A percentile compares a stretch with the other conserved stretches of the same genome.
Conservation (phyloP, 1,140 invertebrate genomes). For the Cotesia vestalis region DNA sequence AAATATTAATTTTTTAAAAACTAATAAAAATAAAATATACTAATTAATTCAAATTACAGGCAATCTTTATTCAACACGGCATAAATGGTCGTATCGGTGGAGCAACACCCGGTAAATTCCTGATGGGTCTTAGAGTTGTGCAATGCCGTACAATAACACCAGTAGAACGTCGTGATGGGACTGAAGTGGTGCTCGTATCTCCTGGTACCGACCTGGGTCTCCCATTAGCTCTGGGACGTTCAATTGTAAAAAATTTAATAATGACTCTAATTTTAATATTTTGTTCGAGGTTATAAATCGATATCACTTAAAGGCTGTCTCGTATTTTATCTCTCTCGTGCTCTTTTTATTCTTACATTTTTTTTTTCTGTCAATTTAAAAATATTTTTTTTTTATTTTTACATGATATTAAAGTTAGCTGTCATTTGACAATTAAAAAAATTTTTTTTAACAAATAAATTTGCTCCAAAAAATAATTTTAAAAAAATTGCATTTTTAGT, state of each 20-base stretch:
- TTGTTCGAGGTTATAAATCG: constrained; percentile 62
- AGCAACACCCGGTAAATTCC: constrained; percentile 87
- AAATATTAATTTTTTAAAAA: too few species aligned
- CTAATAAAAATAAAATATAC: background rate
- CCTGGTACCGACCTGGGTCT: constrained; percentile 74
- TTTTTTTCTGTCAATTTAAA: background rate
- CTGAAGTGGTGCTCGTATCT: constrained; percentile 70
- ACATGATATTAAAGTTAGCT: background rate
- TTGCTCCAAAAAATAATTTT: too few species aligned
- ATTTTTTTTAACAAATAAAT: too few species aligned
- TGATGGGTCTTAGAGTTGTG: constrained; percentile 84
- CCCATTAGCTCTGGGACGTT: constrained; percentile 73
- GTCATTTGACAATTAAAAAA: too few species aligned
- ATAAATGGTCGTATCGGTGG: constrained; percentile 73
- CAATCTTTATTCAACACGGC: constrained; percentile 72
- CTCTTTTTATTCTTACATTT: constrained; percentile 13
- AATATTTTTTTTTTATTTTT: background rate
- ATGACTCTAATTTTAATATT: constrained; percentile 74
- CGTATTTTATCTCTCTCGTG: constrained; percentile 22
- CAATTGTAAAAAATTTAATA: constrained; percentile 84
- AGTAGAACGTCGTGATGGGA: constrained; percentile 53
- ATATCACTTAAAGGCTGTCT: constrained; percentile 53
- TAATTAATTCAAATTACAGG: constrained; percentile 62
- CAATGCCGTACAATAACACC: constrained; percentile 76
- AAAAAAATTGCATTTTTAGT: too few species aligned